Conservation (phyloP, 2,797 vertebrate species). For the Cynodonichthys magdalenae region DNA sequence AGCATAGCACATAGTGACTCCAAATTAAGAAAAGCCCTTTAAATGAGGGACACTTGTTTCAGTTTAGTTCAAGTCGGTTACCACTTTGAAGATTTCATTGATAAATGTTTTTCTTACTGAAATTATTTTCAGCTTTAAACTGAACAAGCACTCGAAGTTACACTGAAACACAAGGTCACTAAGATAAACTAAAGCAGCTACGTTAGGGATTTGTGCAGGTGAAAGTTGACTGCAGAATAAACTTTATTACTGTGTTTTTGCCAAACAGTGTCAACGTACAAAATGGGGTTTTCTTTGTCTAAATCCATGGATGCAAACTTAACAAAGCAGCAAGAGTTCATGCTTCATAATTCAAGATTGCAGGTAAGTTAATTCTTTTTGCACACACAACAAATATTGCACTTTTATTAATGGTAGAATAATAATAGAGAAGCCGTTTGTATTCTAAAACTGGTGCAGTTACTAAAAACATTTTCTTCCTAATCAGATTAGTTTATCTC, state of each 20-base stretch:
- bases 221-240: not conserved
- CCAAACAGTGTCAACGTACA: slow-evolving; percentile 14
- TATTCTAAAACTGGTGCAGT: no score
- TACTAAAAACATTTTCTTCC: no score
- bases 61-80: no score
- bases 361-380: slow-evolving; percentile 78
- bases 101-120: not conserved
- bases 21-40: not conserved
- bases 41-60: not conserved
- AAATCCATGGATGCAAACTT: slow-evolving; percentile 86
- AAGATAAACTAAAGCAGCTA: not conserved
- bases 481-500: no score
- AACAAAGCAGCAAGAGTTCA: slow-evolving; percentile 87
- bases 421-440: not conserved
- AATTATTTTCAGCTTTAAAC: not conserved
- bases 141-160: not conserved
- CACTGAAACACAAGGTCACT: not conserved
- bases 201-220: not conserved
- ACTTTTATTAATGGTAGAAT: no score
- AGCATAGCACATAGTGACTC: not conserved
- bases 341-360: slow-evolving; percentile 81
- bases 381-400: not conserved
- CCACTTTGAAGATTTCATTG: no score
- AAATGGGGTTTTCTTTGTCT: slow-evolving; percentile 84
- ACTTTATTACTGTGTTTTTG: not conserved